Evolutionary conservation across 1,140 invertebrate species (phyloP), one percentile per base, ranked within the genome.

Genomic region (Eueides isabella): DNA sequence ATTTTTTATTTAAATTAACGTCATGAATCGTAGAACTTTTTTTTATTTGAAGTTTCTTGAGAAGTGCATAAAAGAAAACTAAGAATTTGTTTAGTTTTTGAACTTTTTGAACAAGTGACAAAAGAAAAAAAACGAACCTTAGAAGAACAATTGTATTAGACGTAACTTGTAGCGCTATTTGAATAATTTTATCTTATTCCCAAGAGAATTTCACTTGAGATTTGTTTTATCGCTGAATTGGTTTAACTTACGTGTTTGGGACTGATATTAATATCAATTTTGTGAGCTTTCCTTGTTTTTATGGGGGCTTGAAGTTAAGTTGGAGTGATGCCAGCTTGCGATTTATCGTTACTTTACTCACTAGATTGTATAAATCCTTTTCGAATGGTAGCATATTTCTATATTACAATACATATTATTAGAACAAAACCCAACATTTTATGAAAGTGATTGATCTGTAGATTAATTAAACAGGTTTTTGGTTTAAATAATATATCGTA

Each of bases 251-350:
- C 67, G 30, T 44, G 44, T 29, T 68, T 68, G 41, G 66, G 55
- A 61, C 67, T 33, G 67, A 69, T 69, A 69, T 69, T 69, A 69
- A 69, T 69, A 69, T 69, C 67, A 69, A 69, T 69, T 69, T 35
- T 61, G 67, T 31, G 48, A 55, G 38, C 41, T 61, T 71, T 16
- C 61, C 69, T 41, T 19, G 69, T 65, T 71, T 72, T 66, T 66
- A 64, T 66, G 28, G 35, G 41, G 31, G 44, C 29, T 61, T 6
- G 12, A 26, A 63, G 71, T 65, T 65, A 6, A 23, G 38, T 72
- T 72, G 71, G 71, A 66, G 55, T 14, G 5, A 12, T 38, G 71
- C 71, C 64, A 72, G 26, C 41, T 11, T 55, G 44, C 30, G 64
- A 72, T 72, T 72, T 72, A 72, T 72, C 23, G 63, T 71, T 23